These are phyloP conservation scores for Cichlasoma orientale DNA, from an alignment of 2,797 vertebrate species.

Conservation along the genomic window DNA sequence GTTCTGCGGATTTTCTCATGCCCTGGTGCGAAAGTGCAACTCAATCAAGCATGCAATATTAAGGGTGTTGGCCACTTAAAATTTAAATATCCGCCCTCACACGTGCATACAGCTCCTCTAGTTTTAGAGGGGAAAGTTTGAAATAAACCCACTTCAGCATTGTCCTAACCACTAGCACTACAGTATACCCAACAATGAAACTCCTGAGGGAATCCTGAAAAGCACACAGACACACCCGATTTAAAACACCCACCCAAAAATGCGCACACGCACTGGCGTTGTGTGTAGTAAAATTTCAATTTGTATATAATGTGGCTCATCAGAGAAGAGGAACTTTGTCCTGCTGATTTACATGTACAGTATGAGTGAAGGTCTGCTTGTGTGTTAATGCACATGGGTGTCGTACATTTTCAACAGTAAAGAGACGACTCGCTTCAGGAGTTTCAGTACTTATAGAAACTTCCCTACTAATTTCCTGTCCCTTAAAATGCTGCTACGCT, in stretches of 20 bases:
- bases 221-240: constrained; percentile 8
- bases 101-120: constrained; percentile 1
- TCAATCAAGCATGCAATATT: constrained; percentile 46
- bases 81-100: not conserved
- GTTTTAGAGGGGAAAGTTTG: constrained; percentile 45
- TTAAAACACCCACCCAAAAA: constrained; percentile 1
- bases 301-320: not conserved
- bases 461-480: constrained; percentile 10
- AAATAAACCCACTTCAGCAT: constrained; percentile 41
- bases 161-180: constrained; percentile 43
- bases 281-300: constrained; percentile 5
- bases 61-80: constrained; percentile 25
- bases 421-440: not conserved
- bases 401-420: not conserved
- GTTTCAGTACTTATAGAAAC: constrained; percentile 28
- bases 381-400: not conserved
- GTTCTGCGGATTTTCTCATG: constrained; percentile 40
- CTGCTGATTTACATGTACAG: not conserved
- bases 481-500: not conserved
- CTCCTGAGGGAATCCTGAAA: constrained; percentile 28
- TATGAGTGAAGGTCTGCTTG: not conserved
- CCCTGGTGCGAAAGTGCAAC: constrained; percentile 19
- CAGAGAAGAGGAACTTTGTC: not conserved
- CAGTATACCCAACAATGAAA: not conserved
- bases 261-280: not conserved